Evolutionary conservation across 1,140 invertebrate species (phyloP).

Genomic region (Pinna nobilis): DNA sequence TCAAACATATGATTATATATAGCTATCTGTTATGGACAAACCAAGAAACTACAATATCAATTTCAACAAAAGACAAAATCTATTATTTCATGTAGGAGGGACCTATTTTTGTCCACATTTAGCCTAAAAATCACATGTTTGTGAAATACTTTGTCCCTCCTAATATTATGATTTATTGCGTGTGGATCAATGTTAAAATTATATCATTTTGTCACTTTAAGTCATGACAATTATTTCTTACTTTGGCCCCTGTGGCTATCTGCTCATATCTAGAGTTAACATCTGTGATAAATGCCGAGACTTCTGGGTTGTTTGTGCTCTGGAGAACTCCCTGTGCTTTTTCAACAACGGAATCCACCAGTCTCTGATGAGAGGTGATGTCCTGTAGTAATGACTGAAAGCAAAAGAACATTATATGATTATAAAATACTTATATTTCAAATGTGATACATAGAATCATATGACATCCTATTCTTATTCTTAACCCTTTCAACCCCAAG

Average conservation of each 20-base stretch:
- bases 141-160: too few relatives aligned
- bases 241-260: constrained; percentile 68
- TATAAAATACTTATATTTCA: neutral
- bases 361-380: constrained; percentile 90
- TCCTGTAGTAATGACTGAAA: constrained; percentile 87
- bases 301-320: constrained; percentile 79
- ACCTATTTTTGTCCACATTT: too few relatives aligned
- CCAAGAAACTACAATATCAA: too few relatives aligned
- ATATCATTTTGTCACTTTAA: neutral
- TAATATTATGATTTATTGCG: neutral
- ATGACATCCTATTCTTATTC: constrained; percentile 8
- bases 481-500: too few relatives aligned
- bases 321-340: constrained; percentile 85
- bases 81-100: neutral
- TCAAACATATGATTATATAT: too few relatives aligned
- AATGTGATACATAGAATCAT: neutral
- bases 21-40: too few relatives aligned
- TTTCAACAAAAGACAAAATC: neutral
- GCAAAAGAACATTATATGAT: neutral
- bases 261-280: constrained; percentile 85
- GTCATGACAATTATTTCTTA: constrained; percentile 27
- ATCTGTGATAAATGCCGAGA: constrained; percentile 75
- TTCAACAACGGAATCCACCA: constrained; percentile 91
- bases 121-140: too few relatives aligned
- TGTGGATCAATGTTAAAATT: neutral